A percentile compares a stretch with the other conserved stretches of the same genome.
phyloP scores from a whole-genome alignment of 2,797 vertebrate species.

The Chaetodon trifasciatus region DNA sequence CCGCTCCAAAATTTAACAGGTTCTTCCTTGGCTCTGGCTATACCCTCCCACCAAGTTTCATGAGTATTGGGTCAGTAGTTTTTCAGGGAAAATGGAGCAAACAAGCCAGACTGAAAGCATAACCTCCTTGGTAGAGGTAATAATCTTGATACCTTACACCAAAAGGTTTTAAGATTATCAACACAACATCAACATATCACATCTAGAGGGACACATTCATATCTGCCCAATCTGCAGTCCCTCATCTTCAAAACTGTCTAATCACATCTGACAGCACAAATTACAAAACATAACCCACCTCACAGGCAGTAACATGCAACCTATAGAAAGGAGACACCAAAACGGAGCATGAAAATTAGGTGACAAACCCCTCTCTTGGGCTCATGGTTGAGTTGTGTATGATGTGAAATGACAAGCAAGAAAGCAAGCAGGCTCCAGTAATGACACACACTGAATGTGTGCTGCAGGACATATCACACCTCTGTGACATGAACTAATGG shows the following conservation, averaged over 20 bases:
- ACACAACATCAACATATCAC: not conserved
- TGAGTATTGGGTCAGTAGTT: too few relatives aligned
- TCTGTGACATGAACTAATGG: constrained; percentile 64
- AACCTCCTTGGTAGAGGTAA: too few relatives aligned
- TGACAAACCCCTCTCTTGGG: constrained; percentile 35
- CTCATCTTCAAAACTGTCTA: constrained; percentile 6
- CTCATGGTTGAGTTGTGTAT: constrained; percentile 32
- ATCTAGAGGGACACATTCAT: not conserved
- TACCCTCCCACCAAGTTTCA: too few relatives aligned
- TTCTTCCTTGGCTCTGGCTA: too few relatives aligned
- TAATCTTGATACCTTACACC: too few relatives aligned
- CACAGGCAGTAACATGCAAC: constrained; percentile 19
- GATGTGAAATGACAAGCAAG: constrained; percentile 54
- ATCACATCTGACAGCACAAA: constrained; percentile 35
- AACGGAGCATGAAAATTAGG: constrained; percentile 38
- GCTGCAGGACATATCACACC: constrained; percentile 58
- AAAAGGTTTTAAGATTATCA: not conserved
- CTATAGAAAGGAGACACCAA: constrained; percentile 32
- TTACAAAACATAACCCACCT: constrained; percentile 18
- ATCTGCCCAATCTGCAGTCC: constrained; percentile 9
- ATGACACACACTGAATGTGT: constrained; percentile 44
- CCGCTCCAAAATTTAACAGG: too few relatives aligned
- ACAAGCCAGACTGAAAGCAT: too few relatives aligned
- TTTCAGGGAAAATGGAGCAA: too few relatives aligned
- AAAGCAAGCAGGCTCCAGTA: constrained; percentile 39